Base-by-base conservation (phyloP, 2,888 invertebrate genomes). In the Oegoconia quadripuncta region DNA sequence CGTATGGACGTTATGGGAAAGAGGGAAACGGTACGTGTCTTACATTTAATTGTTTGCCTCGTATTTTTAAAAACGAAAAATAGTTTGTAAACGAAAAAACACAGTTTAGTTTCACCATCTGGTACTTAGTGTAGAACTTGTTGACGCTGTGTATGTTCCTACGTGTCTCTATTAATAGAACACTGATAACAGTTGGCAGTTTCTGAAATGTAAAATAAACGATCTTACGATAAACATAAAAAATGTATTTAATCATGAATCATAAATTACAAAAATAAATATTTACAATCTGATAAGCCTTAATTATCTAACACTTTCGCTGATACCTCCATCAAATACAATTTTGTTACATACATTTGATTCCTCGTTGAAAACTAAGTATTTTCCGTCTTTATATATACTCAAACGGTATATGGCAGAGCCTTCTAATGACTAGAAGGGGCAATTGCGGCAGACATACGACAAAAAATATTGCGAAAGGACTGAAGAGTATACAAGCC, bases 381-480 rank as follows among this genome's bases (percentile, higher is more conserved):
- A 4, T 32, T 9, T n/a, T n/a, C 9, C 22, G 2, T 32, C 42
- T 59, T 64, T 64, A 90, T 60, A 90, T 89, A 58, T 91, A 90
- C 68, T 91, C 91, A 55, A 91, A 90, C 4, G 91, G 91, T 70
- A 91, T 91, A 70, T 90, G 89, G 58, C 90, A 91, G 53, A 91
- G 88, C 64, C 92, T 88, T 52, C 92, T 88, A 38, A 93, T 74
- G 56, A 92, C 82, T 57, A 92, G 76, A 54, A 93, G 89, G 41
- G 93, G 93, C 61, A 93, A 76, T 64, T 93, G 92, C 38, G 93
- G 93, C 52, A 93, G 76, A 64, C 91, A 91, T 42, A 92, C 81
- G 48, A 92, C 88, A 64, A 92, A 89, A 57, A 93, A 88, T 56
- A 93, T 78, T 45, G 91, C 88, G 55, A 91, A 81, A 25, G 93